Percentiles rank a stretch among this genome's conserved stretches.
Evolutionary conservation across 1,140 invertebrate species (phyloP).

Genomic region (silkworm (Bombyx mori)): ASM3026992v2 NC_085116.1:9565001-9565500

Average conservation of each 20-base stretch:
- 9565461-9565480: too few species aligned
- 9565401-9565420: too few species aligned
- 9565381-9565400: too few species aligned
- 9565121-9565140: not conserved
- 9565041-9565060: too few species aligned
- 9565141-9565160: not conserved
- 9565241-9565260: conserved; percentile 27
- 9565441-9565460: too few species aligned
- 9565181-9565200: not conserved
- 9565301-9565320: conserved; percentile 18
- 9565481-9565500: too few species aligned
- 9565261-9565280: conserved; percentile 16
- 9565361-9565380: too few species aligned
- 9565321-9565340: conserved; percentile 25
- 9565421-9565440: too few species aligned
- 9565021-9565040: too few species aligned
- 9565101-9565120: not conserved
- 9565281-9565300: conserved; percentile 24
- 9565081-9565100: not conserved
- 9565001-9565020: too few species aligned
- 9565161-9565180: conserved; percentile 1
- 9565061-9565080: too few species aligned
- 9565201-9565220: conserved; percentile 29
- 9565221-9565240: conserved; percentile 25
- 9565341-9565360: conserved; percentile 14